These are phyloP conservation scores for Tenebrio molitor DNA, from an alignment of 1,140 invertebrate species.

Conservation along the genomic window DNA sequence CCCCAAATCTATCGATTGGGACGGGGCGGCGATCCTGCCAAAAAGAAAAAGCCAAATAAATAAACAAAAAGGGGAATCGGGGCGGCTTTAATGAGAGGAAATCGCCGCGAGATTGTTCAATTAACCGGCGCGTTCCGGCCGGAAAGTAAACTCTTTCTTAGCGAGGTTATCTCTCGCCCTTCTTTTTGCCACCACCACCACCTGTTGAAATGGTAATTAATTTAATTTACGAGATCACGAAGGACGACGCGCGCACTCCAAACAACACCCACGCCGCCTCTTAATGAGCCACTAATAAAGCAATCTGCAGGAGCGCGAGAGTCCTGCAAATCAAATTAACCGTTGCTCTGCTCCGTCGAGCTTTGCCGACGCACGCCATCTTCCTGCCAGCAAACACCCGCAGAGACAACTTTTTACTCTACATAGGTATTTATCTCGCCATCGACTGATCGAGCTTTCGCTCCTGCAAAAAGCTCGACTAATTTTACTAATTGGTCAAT, in stretches of 20 bases:
- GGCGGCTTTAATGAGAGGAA: slow-evolving; percentile 6
- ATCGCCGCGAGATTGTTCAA: slow-evolving; percentile 58
- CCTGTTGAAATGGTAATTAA: slow-evolving; percentile 62
- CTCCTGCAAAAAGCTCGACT: no score
- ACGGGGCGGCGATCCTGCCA: slow-evolving; percentile 1
- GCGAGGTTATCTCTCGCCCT: slow-evolving; percentile 48
- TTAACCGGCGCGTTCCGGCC: slow-evolving; percentile 54
- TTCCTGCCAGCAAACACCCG: no score
- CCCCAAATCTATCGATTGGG: slow-evolving; percentile 48
- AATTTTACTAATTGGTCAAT: no score
- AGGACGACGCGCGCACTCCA: slow-evolving; percentile 26
- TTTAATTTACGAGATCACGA: slow-evolving; percentile 61
- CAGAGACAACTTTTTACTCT: no score
- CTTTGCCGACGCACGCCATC: no score
- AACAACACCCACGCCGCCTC: slow-evolving; percentile 49
- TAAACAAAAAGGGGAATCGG: no score
- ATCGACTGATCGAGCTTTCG: no score
- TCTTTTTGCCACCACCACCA: slow-evolving; percentile 53
- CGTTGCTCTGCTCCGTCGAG: neutral
- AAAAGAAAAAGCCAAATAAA: no score
- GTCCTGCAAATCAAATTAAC: slow-evolving; percentile 48
- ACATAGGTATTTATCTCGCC: no score
- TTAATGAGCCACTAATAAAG: slow-evolving; percentile 55
- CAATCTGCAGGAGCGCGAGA: slow-evolving; percentile 45
- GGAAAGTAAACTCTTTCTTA: slow-evolving; percentile 57